phyloP scores from a whole-genome alignment of 2,797 vertebrate genomes.

The Brachyalestes nurse region DNA sequence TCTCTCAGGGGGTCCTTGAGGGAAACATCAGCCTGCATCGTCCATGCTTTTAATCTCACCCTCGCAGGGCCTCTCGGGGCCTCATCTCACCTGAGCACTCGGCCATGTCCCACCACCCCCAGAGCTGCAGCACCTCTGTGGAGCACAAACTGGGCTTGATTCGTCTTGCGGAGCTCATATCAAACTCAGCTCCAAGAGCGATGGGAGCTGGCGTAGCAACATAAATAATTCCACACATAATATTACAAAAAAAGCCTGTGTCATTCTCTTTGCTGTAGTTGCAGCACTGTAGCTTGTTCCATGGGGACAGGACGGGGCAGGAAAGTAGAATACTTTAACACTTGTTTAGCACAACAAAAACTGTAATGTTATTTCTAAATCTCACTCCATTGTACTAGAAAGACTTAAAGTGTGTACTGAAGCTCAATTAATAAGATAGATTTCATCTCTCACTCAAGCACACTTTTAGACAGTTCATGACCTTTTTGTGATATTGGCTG shows the following conservation, averaged over 20 bases:
- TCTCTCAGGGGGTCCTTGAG: constrained; percentile 16
- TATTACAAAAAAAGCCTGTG: not conserved
- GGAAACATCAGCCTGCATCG: constrained; percentile 23
- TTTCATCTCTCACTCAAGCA: not conserved
- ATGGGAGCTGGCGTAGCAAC: not conserved
- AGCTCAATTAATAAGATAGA: not conserved
- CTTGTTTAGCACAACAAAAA: not conserved
- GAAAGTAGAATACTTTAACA: constrained; percentile 5
- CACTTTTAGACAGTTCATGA: not conserved
- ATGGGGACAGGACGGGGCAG: not conserved
- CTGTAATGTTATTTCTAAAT: not conserved
- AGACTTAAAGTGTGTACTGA: not conserved
- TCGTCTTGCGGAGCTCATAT: constrained; percentile 1
- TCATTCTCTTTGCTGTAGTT: not conserved
- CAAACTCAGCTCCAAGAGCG: not conserved
- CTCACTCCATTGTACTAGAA: not conserved
- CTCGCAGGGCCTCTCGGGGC: constrained; percentile 21
- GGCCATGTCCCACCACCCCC: not conserved
- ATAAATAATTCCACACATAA: constrained; percentile 7
- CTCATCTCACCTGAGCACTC: not conserved
- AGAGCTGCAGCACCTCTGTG: not conserved
- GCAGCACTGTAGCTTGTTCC: not conserved
- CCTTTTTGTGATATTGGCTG: too few species aligned
- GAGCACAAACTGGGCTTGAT: not conserved
- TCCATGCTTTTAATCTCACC: constrained; percentile 24